These are phyloP conservation scores for Aporophyla nigra DNA, from an alignment of 2,888 invertebrate species.

Conservation along the genomic window DNA sequence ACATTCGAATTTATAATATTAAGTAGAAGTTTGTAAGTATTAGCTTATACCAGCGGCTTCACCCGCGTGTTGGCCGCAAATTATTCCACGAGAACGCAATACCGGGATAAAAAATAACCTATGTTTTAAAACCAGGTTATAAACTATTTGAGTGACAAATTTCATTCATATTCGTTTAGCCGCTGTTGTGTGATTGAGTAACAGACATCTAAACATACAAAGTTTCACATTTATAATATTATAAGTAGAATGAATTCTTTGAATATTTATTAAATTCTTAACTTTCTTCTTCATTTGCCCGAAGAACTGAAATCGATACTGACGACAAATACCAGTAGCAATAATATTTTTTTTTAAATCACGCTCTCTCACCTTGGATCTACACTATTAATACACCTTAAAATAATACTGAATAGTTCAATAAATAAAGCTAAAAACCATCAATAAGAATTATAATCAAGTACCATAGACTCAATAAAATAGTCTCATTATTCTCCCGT, in stretches of 20 bases:
- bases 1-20: background rate
- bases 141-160: too few species aligned
- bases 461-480: background rate
- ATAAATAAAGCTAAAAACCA: slow-evolving; percentile 19
- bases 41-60: too few species aligned
- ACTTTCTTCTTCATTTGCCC: background rate
- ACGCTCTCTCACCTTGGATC: background rate
- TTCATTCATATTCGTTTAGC: too few species aligned
- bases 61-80: too few species aligned
- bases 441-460: slow-evolving; percentile 23
- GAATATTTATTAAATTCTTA: background rate
- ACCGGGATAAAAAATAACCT: too few species aligned
- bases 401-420: background rate
- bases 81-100: too few species aligned
- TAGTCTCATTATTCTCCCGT: background rate
- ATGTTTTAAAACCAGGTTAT: too few species aligned
- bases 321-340: background rate
- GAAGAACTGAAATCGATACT: background rate
- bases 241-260: background rate
- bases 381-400: background rate
- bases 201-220: too few species aligned
- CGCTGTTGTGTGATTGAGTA: too few species aligned
- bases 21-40: too few species aligned
- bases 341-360: background rate
- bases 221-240: too few species aligned